Percentiles rank a stretch among this genome's conserved stretches.
Evolutionary conservation across 2,797 vertebrate species (phyloP).

Genomic region (Graptemys geographica): DNA sequence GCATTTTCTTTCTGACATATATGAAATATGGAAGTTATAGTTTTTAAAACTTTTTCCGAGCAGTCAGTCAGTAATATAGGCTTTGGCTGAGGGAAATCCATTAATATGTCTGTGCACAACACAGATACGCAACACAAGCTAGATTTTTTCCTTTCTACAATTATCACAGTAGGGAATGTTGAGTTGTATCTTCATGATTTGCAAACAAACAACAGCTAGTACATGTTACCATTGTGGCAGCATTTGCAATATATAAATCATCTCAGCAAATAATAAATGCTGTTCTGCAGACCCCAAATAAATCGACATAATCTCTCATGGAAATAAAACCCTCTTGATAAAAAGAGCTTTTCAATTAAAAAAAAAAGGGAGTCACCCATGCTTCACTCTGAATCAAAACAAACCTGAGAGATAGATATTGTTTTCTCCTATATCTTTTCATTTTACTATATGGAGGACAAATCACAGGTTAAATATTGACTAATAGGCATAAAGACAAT

Average conservation of each 20-base stretch:
- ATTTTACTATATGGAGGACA: background rate
- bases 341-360: background rate
- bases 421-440: background rate
- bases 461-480: background rate
- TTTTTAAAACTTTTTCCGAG: background rate
- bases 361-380: background rate
- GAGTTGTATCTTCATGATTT: background rate
- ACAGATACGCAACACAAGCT: accelerated
- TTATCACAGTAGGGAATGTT: background rate
- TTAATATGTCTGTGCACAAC: background rate
- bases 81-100: background rate
- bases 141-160: accelerated
- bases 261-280: background rate
- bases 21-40: background rate
- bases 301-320: background rate
- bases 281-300: background rate
- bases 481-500: background rate
- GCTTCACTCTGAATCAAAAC: background rate
- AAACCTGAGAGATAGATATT: background rate
- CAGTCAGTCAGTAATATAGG: background rate
- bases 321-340: background rate
- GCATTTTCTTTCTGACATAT: background rate
- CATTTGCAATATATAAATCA: background rate
- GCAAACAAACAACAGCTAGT: background rate
- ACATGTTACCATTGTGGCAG: background rate